phyloP scores from a whole-genome alignment of 2,113 vertebrate genomes.

The Aramus guarauna region DNA sequence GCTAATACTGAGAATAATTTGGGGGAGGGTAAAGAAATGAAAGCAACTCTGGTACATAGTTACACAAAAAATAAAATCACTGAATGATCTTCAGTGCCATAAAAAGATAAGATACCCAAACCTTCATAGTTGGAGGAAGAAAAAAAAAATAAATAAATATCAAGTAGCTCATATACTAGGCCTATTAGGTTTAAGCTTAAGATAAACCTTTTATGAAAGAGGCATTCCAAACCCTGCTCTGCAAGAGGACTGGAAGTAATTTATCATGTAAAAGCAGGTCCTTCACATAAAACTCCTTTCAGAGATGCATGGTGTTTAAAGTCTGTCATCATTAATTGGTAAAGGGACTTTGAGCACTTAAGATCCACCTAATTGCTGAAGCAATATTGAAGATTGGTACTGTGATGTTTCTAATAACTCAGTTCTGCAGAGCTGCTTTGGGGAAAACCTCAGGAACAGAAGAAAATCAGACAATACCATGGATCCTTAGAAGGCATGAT shows the following conservation, averaged over 20 bases:
- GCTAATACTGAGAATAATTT: not conserved
- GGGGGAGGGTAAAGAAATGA: not conserved
- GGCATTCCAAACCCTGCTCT: not conserved
- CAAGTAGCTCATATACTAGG: not conserved
- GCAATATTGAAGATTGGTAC: not conserved
- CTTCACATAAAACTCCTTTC: not conserved
- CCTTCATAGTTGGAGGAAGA: not conserved
- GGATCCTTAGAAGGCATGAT: not conserved
- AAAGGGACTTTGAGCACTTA: constrained; percentile 4
- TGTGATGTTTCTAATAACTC: not conserved
- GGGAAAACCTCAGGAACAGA: not conserved
- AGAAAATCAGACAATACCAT: not conserved
- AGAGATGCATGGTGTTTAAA: not conserved
- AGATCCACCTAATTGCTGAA: not conserved
- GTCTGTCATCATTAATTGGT: not conserved
- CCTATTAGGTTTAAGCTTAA: not conserved
- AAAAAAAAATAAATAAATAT: too few relatives aligned
- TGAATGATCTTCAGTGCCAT: not conserved
- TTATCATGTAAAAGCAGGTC: not conserved
- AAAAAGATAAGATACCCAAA: not conserved
- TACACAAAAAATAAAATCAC: not conserved
- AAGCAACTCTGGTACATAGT: not conserved
- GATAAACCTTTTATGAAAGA: not conserved
- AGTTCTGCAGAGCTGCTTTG: not conserved
- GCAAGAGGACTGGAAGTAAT: not conserved